Base-by-base conservation (phyloP, 1,140 invertebrate genomes). In the Heliconius nattereri region DNA sequence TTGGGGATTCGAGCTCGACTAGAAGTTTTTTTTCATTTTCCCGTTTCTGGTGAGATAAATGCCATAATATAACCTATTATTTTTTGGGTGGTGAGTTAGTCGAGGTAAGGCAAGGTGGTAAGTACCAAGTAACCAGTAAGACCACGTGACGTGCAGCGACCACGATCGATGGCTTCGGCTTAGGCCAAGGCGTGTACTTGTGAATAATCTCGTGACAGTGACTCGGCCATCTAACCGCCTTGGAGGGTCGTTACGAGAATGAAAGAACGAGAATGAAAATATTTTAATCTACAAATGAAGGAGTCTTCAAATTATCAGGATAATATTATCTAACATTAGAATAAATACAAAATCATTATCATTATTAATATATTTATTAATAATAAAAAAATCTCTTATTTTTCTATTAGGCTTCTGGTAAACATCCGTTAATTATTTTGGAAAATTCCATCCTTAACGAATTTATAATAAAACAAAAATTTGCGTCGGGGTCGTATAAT, bases 131-230 rank as follows among this genome's bases (percentile, higher is more conserved):
- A 26, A 16, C 29, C 23, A 13, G 60, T 29, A 66, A 16, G 13
- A 66, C 60, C 60, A 23, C 71, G 35, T 40, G 71, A 23, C 71
- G 35, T 40, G 71, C 35, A 40, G 7, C 35, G 60, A 26, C 71
- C 19, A 23, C 71, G 71, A 72, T 72, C 71, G 71, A 72, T 72
- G 71, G n/a, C n/a, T n/a, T n/a, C n/a, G 35, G 71, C 71, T 72
- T 37, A 35, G 71, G 71, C 71, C 71, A 72, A 72, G 71, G 35
- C 40, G 35, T 72, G 71, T 9, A 72, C 71, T 72, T 72, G 71
- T 72, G 32, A 32, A 72, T 72, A n/a, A 72, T 72, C 71, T 37
- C 32, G 19, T 71, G 35, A 71, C 32, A 23, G 7, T 40, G 32
- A 35, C 32, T 40, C 35, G 71, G 40, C 35, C 19, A 9, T 11